These are phyloP conservation scores for Triplophysa bombifrons DNA, from an alignment of 2,797 vertebrate genomes.

Conservation along the genomic window DNA sequence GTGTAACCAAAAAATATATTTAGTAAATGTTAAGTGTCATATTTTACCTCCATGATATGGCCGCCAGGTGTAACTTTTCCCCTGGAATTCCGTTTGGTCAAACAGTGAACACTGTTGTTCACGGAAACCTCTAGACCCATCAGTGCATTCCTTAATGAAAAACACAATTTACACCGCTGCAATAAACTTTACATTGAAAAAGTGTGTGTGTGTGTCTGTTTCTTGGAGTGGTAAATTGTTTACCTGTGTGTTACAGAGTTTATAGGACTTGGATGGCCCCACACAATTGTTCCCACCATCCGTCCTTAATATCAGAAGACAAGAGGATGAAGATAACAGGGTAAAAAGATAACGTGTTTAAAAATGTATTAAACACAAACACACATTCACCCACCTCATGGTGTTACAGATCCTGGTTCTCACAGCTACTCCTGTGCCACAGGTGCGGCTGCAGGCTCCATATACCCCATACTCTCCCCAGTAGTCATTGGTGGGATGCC, in stretches of 20 bases:
- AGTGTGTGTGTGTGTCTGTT: background rate
- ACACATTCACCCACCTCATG: conserved; percentile 74
- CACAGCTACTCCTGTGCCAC: conserved; percentile 85
- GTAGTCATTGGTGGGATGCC: conserved; percentile 67
- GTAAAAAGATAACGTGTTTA: background rate
- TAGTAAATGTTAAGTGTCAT: background rate
- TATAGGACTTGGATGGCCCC: conserved; percentile 82
- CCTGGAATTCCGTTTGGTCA: conserved; percentile 82
- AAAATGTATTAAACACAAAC: background rate
- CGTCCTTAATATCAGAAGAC: conserved; percentile 69
- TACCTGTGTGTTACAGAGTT: conserved; percentile 84
- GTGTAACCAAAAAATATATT: background rate
- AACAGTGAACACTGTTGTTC: conserved; percentile 88
- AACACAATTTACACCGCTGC: conserved; percentile 8
- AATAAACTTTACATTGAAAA: background rate
- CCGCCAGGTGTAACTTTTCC: conserved; percentile 84
- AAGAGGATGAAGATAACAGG: background rate
- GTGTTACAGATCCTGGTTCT: conserved; percentile 83
- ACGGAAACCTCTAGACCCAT: conserved; percentile 82
- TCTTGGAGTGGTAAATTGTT: conserved; percentile 2
- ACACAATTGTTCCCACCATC: conserved; percentile 84
- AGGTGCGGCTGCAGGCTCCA: conserved; percentile 87
- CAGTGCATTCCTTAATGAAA: conserved; percentile 70
- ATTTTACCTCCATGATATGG: conserved; percentile 88
- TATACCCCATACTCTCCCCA: conserved; percentile 88